Percentiles rank a stretch among this genome's conserved stretches.
Conservation (phyloP, 2,113 vertebrate species). For the Pongo abelii region DNA sequence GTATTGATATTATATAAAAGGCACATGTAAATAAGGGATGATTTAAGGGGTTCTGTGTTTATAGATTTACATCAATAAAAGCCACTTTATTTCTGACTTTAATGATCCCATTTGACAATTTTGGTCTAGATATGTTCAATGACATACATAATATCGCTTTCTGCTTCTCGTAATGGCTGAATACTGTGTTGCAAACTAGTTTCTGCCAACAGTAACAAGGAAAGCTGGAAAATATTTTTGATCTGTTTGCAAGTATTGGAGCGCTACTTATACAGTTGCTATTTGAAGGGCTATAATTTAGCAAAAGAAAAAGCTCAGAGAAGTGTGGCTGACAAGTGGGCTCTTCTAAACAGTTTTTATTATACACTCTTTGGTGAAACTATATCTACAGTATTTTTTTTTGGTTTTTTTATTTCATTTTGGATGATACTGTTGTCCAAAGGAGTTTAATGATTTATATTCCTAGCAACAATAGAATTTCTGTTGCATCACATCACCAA, state of each 20-base stretch:
- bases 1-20: background rate
- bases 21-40: background rate
- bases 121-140: background rate
- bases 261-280: background rate
- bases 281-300: background rate
- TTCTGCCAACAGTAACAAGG: conserved; percentile 13
- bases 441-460: background rate
- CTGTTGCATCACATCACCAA: background rate
- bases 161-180: background rate
- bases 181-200: background rate
- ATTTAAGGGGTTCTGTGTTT: background rate
- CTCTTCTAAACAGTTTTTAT: background rate
- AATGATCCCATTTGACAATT: background rate
- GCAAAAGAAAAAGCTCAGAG: background rate
- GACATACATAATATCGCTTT: background rate
- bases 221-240: conserved; percentile 27
- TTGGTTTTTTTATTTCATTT: background rate
- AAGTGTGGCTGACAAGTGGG: background rate
- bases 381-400: background rate
- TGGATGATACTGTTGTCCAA: background rate
- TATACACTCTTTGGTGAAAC: background rate
- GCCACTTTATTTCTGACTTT: background rate
- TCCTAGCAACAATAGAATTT: background rate
- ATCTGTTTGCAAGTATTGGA: background rate
- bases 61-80: background rate